Evolutionary conservation across 2,113 vertebrate genomes (phyloP).

Genomic region (Atrichornis clamosus): DNA sequence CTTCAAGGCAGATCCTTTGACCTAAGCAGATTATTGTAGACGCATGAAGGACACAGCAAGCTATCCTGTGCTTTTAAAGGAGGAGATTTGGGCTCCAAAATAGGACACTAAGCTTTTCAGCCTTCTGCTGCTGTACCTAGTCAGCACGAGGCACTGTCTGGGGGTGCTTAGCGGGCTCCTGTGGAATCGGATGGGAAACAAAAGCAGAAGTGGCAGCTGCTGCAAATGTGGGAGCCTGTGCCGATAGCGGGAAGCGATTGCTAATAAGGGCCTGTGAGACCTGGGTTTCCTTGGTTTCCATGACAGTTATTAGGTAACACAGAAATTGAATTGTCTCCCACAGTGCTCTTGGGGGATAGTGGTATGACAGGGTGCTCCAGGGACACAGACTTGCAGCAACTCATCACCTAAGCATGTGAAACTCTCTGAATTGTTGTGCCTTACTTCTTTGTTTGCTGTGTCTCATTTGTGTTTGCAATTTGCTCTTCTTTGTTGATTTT

Average conservation of each 20-base stretch:
- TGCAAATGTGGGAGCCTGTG: conserved; percentile 65
- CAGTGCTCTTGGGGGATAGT: conserved; percentile 48
- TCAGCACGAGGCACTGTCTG: conserved; percentile 53
- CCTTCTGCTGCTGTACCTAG: conserved; percentile 69
- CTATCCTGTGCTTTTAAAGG: conserved; percentile 59
- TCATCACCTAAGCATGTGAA: conserved; percentile 26
- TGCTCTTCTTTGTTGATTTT: background rate
- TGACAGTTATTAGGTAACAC: conserved; percentile 79
- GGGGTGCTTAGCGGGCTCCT: conserved; percentile 49
- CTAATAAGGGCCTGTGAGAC: conserved; percentile 73
- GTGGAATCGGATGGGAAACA: conserved; percentile 50
- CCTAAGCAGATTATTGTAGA: conserved; percentile 78
- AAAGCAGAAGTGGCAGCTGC: conserved; percentile 58
- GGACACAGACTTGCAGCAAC: conserved; percentile 55
- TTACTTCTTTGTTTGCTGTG: background rate
- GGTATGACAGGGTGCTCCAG: conserved; percentile 38
- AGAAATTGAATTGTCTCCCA: conserved; percentile 75
- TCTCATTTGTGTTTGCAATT: background rate
- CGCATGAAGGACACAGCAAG: conserved; percentile 67
- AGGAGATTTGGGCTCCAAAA: conserved; percentile 78
- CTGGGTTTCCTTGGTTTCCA: conserved; percentile 76
- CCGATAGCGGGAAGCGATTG: conserved; percentile 52
- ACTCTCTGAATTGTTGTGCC: conserved; percentile 43
- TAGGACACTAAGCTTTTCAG: conserved; percentile 78
- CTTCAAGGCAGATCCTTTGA: conserved; percentile 70